phyloP scores from a whole-genome alignment of 2,888 invertebrate species.

The Leptothorax acervorum region DNA sequence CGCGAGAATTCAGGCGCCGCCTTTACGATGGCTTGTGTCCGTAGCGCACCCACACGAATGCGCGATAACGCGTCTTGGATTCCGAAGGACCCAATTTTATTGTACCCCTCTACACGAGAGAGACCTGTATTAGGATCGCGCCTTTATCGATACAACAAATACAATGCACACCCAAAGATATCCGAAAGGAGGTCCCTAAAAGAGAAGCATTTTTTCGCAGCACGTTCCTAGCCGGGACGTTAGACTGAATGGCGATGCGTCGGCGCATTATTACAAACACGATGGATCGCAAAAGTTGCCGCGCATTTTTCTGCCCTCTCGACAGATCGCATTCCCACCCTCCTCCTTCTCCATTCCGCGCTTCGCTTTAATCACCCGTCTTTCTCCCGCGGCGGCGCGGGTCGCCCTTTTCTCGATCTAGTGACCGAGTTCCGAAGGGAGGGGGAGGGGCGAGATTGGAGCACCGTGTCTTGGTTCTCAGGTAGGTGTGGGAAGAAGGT shows the following conservation, averaged over 20 bases:
- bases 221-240: slow-evolving; percentile 20
- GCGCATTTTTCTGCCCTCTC: slow-evolving; percentile 39
- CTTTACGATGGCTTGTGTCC: not conserved
- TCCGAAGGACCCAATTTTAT: slow-evolving; percentile 20
- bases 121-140: slow-evolving; percentile 20
- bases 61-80: slow-evolving; percentile 18
- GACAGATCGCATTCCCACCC: slow-evolving; percentile 40
- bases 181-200: not conserved
- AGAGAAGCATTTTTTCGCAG: slow-evolving; percentile 25
- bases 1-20: slow-evolving; percentile 27
- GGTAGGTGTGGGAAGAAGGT: slow-evolving; percentile 78
- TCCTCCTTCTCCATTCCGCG: not conserved
- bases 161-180: not conserved
- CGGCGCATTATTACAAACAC: slow-evolving; percentile 26
- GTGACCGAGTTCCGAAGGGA: slow-evolving; percentile 14
- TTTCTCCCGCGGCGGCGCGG: slow-evolving; percentile 4
- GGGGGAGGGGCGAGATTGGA: not conserved
- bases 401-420: slow-evolving; percentile 11
- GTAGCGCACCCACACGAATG: not conserved
- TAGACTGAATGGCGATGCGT: not conserved
- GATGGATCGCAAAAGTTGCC: slow-evolving; percentile 40
- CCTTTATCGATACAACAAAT: slow-evolving; percentile 29
- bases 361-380: slow-evolving; percentile 18
- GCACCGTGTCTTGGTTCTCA: slow-evolving; percentile 57
- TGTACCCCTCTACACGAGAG: not conserved